phyloP scores from a whole-genome alignment of 2,888 invertebrate species.

The Hermaeophaga mercurialis region DNA sequence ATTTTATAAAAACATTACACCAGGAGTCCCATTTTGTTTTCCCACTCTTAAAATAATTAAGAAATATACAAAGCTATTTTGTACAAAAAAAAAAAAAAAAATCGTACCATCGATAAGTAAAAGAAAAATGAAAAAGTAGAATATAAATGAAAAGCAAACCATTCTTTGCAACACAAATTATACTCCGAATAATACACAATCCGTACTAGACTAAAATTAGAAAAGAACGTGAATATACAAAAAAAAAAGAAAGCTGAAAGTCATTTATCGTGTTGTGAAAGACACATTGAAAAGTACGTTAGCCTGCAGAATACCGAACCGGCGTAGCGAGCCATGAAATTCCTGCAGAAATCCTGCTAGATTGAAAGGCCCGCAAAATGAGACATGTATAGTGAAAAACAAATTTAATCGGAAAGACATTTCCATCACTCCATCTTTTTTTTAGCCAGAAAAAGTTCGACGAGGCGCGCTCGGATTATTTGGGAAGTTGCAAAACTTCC shows the following conservation, averaged over 20 bases:
- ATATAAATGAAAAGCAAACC: no score
- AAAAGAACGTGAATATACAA: background rate
- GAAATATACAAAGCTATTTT: no score
- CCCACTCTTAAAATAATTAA: background rate
- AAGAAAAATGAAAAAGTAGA: no score
- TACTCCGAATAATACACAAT: background rate
- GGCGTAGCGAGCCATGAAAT: constrained; percentile 3
- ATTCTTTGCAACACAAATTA: background rate
- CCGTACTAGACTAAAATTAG: no score
- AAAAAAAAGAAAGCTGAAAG: background rate
- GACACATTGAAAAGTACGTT: constrained; percentile 6
- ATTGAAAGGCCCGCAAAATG: constrained; percentile 41
- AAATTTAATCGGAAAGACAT: constrained; percentile 59
- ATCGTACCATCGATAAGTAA: no score
- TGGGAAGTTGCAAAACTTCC: background rate
- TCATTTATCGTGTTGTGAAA: constrained; percentile 5
- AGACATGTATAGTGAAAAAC: constrained; percentile 57
- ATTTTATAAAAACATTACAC: no score
- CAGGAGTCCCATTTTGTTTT: no score
- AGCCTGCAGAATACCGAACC: constrained; percentile 1
- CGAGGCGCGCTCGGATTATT: constrained; percentile 32
- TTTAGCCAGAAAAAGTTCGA: constrained; percentile 40
- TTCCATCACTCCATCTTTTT: constrained; percentile 58
- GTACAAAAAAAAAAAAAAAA: no score
- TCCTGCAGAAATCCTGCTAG: constrained; percentile 20